Percentiles rank a stretch among this genome's conserved stretches.
Conservation (phyloP, 2,113 vertebrate genomes). For the Glareola pratincola region DNA sequence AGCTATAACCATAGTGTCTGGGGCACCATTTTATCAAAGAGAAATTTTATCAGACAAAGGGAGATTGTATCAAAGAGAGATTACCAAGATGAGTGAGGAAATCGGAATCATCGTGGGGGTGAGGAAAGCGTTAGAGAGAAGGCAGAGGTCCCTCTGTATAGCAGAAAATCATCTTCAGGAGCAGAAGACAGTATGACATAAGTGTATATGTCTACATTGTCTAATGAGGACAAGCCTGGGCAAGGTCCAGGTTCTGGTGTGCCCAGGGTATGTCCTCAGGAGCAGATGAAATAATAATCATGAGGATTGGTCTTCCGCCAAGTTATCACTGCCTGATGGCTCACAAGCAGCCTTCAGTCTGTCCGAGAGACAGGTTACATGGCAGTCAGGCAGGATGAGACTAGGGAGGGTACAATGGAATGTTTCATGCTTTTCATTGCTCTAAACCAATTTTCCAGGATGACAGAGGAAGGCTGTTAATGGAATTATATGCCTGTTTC, state of each 20-base stretch:
- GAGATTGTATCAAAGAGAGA: background rate
- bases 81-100: background rate
- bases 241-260: background rate
- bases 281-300: background rate
- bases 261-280: background rate
- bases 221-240: background rate
- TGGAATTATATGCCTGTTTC: background rate
- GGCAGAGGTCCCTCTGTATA: background rate
- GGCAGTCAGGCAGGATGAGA: background rate
- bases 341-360: background rate
- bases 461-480: background rate
- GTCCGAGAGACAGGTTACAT: background rate
- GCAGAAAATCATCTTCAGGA: background rate
- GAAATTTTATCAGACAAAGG: background rate
- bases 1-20: background rate
- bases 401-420: background rate
- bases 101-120: background rate
- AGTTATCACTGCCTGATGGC: background rate
- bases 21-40: background rate
- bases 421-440: background rate
- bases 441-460: background rate
- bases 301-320: background rate
- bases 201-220: rapidly evolving
- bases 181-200: background rate
- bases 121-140: background rate